phyloP scores from a whole-genome alignment of 1,140 invertebrate species.

The Lepidurus packardi region DNA sequence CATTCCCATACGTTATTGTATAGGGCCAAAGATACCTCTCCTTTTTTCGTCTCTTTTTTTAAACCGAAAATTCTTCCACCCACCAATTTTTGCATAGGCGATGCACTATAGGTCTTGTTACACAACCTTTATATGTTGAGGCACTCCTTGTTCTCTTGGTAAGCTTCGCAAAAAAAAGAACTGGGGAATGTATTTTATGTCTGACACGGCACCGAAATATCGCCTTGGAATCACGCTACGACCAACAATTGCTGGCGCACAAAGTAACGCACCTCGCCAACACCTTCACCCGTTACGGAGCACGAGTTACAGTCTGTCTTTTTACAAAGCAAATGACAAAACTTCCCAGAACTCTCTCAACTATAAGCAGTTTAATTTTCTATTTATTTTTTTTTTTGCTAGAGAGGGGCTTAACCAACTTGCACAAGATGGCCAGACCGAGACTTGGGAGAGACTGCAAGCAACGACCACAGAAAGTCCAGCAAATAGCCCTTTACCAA shows the following conservation, averaged over 20 bases:
- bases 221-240: background rate
- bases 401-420: background rate
- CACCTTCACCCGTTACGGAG: background rate
- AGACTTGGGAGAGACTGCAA: constrained; percentile 16
- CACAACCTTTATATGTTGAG: background rate
- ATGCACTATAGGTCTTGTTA: background rate
- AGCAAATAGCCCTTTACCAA: constrained; percentile 7
- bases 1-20: background rate
- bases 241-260: background rate
- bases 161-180: background rate
- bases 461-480: background rate
- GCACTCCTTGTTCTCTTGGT: background rate
- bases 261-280: background rate
- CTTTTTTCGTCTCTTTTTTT: no score
- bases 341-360: background rate
- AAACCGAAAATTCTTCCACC: no score
- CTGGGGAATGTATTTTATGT: no score
- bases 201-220: background rate
- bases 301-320: background rate
- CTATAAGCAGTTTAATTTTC: no score
- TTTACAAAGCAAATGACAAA: background rate
- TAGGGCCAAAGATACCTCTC: background rate
- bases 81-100: background rate
- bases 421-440: background rate
- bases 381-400: no score